phyloP scores from a whole-genome alignment of 1,140 invertebrate species.

The Aphis craccivora region DNA sequence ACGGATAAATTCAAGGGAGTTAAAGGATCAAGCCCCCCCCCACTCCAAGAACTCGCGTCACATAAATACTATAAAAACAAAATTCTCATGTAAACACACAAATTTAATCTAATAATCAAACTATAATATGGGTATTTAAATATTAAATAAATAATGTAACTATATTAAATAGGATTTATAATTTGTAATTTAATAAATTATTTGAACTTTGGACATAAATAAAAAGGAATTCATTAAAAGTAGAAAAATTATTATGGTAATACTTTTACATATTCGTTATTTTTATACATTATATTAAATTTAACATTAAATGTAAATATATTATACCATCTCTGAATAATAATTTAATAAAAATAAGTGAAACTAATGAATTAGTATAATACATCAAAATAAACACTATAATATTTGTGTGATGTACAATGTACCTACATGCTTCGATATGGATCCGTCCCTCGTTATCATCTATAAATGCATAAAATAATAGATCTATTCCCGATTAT shows the following conservation, averaged over 20 bases:
- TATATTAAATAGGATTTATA: neutral
- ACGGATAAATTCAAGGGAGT: too few species aligned
- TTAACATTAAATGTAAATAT: neutral
- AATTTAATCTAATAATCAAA: neutral
- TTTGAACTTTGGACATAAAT: neutral
- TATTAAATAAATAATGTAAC: neutral
- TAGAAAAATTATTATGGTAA: neutral
- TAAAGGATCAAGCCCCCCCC: too few species aligned
- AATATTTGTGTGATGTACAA: neutral
- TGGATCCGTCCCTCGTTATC: neutral
- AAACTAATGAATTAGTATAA: neutral
- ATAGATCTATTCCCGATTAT: constrained; percentile 19
- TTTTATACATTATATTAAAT: neutral
- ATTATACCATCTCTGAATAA: neutral
- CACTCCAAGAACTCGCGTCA: neutral
- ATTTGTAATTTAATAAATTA: neutral
- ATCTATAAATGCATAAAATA: neutral
- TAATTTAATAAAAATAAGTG: neutral
- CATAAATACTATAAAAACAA: neutral
- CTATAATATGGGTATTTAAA: too few species aligned
- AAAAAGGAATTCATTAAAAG: neutral
- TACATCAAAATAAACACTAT: neutral
- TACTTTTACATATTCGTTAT: neutral
- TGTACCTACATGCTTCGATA: neutral
- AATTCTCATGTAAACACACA: neutral